Percentiles rank a stretch among this genome's conserved stretches.
Conservation (phyloP, 2,888 invertebrate species). For the Apocheima hispidaria region DNA sequence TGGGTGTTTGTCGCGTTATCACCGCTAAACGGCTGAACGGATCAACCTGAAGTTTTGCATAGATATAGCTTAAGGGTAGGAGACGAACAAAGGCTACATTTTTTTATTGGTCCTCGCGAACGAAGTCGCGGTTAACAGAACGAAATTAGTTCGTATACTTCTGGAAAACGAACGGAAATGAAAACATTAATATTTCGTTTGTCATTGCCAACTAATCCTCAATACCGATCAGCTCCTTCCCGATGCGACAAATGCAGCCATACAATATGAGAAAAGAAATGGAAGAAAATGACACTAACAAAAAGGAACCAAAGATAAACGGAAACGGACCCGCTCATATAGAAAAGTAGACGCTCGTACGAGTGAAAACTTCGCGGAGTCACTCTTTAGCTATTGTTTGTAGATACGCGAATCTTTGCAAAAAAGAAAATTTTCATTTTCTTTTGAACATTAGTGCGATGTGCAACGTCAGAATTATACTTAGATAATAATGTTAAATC, state of each 20-base stretch:
- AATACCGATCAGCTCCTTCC: slow-evolving; percentile 53
- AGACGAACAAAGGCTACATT: no score
- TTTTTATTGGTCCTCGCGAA: no score
- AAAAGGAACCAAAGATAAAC: slow-evolving; percentile 81
- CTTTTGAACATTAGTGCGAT: slow-evolving; percentile 24
- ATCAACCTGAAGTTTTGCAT: no score
- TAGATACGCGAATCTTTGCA: slow-evolving; percentile 61
- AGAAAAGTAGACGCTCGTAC: slow-evolving; percentile 76
- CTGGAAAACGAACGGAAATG: slow-evolving; percentile 31
- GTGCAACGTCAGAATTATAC: background rate
- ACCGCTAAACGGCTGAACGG: no score
- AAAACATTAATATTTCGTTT: slow-evolving; percentile 40
- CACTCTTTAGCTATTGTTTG: slow-evolving; percentile 66
- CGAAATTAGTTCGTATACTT: slow-evolving; percentile 34
- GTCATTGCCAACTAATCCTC: slow-evolving; percentile 46
- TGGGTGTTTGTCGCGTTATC: no score
- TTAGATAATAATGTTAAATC: background rate
- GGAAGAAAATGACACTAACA: slow-evolving; percentile 74
- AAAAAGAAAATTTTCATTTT: slow-evolving; percentile 50
- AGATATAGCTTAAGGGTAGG: no score
- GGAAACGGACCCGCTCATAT: slow-evolving; percentile 80
- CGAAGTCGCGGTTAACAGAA: no score
- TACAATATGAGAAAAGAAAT: slow-evolving; percentile 75
- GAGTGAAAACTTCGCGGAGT: slow-evolving; percentile 75
- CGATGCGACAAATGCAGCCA: slow-evolving; percentile 71